A percentile compares a stretch with the other conserved stretches of the same genome.
Conservation (phyloP, 2,113 vertebrate species). For the Buteo buteo region DNA sequence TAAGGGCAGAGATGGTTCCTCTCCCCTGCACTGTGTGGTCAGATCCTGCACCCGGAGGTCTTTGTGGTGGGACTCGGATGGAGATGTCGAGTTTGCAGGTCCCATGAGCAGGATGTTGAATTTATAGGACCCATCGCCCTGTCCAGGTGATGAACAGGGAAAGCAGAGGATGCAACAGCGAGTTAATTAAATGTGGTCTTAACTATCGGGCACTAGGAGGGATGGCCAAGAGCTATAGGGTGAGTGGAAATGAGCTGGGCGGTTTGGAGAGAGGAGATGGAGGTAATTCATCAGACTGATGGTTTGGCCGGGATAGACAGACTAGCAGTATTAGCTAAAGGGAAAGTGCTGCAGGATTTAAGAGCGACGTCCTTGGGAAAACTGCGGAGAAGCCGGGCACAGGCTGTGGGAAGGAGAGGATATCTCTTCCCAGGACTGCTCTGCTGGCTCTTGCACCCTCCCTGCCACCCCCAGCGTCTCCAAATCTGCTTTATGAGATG, state of each 20-base stretch:
- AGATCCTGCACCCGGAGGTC: not conserved
- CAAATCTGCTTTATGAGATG: not conserved
- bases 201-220: not conserved
- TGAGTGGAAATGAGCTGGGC: not conserved
- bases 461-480: not conserved
- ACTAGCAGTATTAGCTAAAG: too few relatives aligned
- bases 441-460: not conserved
- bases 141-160: too few relatives aligned
- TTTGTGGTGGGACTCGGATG: rapidly evolving
- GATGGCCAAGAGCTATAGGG: not conserved
- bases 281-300: rapidly evolving
- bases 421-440: not conserved
- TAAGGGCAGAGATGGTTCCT: not conserved
- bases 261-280: not conserved
- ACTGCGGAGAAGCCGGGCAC: rapidly evolving
- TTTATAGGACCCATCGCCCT: not conserved
- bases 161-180: not conserved
- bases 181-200: not conserved
- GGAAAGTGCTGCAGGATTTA: not conserved
- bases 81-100: not conserved
- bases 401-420: not conserved
- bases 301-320: not conserved
- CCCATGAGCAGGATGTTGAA: rapidly evolving
- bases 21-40: rapidly evolving
- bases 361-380: not conserved